phyloP scores from a whole-genome alignment of 2,888 invertebrate species.

The Melanargia galathea region DNA sequence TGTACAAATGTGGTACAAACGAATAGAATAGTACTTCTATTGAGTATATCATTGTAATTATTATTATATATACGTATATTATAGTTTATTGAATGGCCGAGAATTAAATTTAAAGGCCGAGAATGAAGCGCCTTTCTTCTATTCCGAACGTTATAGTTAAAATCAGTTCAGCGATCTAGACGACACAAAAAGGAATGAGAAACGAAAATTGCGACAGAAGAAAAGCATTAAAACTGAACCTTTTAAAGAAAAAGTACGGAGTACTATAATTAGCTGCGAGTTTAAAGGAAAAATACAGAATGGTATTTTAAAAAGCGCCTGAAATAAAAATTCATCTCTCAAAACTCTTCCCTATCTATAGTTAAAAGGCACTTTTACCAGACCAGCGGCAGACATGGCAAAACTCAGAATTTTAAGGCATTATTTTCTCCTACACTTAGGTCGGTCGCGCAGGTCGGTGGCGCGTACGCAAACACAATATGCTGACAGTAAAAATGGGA shows the following conservation, averaged over 20 bases:
- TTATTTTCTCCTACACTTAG: background rate
- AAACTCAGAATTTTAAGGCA: too few species aligned
- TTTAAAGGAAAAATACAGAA: conserved; percentile 11
- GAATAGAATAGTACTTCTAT: too few species aligned
- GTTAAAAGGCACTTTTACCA: background rate
- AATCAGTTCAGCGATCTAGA: conserved; percentile 21
- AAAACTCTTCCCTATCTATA: conserved; percentile 42
- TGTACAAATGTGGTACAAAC: too few species aligned
- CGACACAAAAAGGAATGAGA: conserved; percentile 14
- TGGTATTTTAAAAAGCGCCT: conserved; percentile 11
- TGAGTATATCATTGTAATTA: too few species aligned
- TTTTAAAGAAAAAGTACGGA: conserved; percentile 14
- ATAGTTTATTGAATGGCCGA: too few species aligned
- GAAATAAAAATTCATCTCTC: conserved; percentile 41
- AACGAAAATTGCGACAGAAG: conserved; percentile 19
- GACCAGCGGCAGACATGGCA: background rate
- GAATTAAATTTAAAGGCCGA: too few species aligned
- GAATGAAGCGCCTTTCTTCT: conserved; percentile 2
- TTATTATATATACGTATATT: too few species aligned
- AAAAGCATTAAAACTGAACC: conserved; percentile 18
- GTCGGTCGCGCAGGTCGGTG: background rate
- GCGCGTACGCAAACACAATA: too few species aligned
- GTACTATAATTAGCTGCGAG: conserved; percentile 19
- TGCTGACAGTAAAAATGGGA: too few species aligned
- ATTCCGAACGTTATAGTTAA: conserved; percentile 18